Evolutionary conservation across 2,888 invertebrate genomes (phyloP).

Genomic region (Prosapia bicincta): DNA sequence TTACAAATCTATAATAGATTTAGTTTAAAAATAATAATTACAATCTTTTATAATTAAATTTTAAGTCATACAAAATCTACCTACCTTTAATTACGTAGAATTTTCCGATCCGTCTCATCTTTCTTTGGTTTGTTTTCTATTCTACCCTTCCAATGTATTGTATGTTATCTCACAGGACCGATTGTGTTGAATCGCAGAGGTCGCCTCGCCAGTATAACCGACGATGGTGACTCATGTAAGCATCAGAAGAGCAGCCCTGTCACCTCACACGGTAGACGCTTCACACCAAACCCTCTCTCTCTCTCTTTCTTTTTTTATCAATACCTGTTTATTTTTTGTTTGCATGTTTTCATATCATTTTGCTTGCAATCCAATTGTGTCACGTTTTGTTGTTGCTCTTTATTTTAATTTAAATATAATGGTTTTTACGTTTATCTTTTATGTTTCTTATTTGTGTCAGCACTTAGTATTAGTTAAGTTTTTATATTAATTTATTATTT

Average conservation of each 20-base stretch:
- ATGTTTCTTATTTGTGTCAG: too few relatives aligned
- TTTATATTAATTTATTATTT: too few relatives aligned
- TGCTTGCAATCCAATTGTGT: neutral
- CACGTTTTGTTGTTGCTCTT: neutral
- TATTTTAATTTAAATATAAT: too few relatives aligned
- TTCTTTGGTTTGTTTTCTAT: too few relatives aligned
- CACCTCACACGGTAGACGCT: neutral
- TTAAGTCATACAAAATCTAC: too few relatives aligned
- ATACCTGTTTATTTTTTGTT: neutral
- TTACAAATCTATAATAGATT: too few relatives aligned
- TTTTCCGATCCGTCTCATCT: too few relatives aligned
- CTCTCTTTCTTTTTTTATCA: neutral
- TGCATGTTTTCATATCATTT: neutral
- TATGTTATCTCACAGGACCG: conserved; percentile 42
- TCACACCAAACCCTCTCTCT: neutral
- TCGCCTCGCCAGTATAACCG: conserved; percentile 58
- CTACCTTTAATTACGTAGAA: too few relatives aligned
- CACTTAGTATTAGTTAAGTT: too few relatives aligned
- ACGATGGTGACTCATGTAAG: conserved; percentile 74
- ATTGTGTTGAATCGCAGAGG: conserved; percentile 47
- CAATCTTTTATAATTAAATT: too few relatives aligned
- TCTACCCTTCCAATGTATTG: neutral
- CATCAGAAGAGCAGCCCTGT: conserved; percentile 22
- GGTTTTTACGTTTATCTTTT: too few relatives aligned
- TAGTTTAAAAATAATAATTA: too few relatives aligned